Conservation (phyloP, 2,113 vertebrate genomes). For the Empidonax alnorum region DNA sequence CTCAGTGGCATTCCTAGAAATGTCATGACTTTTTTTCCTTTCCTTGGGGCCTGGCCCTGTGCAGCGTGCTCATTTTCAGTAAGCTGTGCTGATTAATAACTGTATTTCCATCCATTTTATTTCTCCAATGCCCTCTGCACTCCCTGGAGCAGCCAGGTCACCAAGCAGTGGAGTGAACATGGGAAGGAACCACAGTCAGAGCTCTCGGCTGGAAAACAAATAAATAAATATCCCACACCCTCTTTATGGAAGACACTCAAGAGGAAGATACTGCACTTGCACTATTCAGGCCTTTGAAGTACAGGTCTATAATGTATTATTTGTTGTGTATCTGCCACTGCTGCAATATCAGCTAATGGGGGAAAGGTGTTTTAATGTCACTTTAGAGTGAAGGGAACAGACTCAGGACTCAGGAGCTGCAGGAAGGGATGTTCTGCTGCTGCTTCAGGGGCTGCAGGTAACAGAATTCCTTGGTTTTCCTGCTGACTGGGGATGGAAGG, state of each 20-base stretch:
- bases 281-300: constrained; percentile 36
- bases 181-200: neutral
- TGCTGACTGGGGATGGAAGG: neutral
- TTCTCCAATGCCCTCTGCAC: constrained; percentile 45
- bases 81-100: constrained; percentile 47
- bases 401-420: neutral
- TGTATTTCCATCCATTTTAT: constrained; percentile 37
- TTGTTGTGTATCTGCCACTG: constrained; percentile 48
- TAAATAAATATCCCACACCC: neutral
- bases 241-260: constrained; percentile 24
- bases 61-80: constrained; percentile 1
- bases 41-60: neutral
- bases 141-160: constrained; percentile 1
- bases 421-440: neutral
- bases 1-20: constrained; percentile 45
- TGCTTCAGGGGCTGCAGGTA: neutral
- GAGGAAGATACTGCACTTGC: constrained; percentile 13
- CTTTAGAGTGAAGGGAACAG: neutral
- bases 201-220: neutral
- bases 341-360: constrained; percentile 29
- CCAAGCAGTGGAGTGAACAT: neutral
- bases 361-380: constrained; percentile 5
- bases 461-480: neutral
- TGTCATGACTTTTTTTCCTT: constrained; percentile 55
- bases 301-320: constrained; percentile 57